phyloP scores from a whole-genome alignment of 2,797 vertebrate species.

The Esox masquinongy region DNA sequence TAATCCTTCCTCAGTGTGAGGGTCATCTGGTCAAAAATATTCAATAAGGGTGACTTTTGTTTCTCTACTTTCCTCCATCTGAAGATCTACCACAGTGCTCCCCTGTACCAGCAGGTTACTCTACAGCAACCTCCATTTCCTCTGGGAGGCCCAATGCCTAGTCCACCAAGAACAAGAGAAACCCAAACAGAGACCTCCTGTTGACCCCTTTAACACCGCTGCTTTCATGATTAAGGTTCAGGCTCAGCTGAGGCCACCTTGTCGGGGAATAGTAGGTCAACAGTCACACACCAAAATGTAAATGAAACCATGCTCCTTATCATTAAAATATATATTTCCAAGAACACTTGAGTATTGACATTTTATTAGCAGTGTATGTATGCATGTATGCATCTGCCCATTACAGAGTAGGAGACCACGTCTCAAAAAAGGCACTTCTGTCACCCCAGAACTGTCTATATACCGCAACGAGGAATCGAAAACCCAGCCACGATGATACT shows the following conservation, averaged over 20 bases:
- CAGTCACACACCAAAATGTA: too few relatives aligned
- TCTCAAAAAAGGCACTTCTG: too few relatives aligned
- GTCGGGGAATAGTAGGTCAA: not conserved
- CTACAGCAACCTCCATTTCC: conserved; percentile 27
- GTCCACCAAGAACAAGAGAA: conserved; percentile 7
- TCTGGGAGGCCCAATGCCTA: not conserved
- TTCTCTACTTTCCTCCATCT: conserved; percentile 12
- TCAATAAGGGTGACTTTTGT: conserved; percentile 26
- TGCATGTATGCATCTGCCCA: too few relatives aligned
- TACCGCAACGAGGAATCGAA: too few relatives aligned
- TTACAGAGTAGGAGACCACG: too few relatives aligned
- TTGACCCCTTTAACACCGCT: conserved; percentile 1
- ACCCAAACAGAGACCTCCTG: not conserved
- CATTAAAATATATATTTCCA: too few relatives aligned
- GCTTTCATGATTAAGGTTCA: not conserved
- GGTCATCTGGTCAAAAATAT: not conserved
- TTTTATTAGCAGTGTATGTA: too few relatives aligned
- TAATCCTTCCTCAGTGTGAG: not conserved
- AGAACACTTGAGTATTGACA: too few relatives aligned
- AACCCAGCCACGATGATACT: too few relatives aligned
- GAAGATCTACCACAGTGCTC: conserved; percentile 15
- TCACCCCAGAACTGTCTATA: too few relatives aligned
- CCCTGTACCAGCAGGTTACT: not conserved
- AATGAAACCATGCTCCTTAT: too few relatives aligned
- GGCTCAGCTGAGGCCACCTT: not conserved